Base-by-base conservation (phyloP, 2,113 vertebrate species). In the Progne subis region DNA sequence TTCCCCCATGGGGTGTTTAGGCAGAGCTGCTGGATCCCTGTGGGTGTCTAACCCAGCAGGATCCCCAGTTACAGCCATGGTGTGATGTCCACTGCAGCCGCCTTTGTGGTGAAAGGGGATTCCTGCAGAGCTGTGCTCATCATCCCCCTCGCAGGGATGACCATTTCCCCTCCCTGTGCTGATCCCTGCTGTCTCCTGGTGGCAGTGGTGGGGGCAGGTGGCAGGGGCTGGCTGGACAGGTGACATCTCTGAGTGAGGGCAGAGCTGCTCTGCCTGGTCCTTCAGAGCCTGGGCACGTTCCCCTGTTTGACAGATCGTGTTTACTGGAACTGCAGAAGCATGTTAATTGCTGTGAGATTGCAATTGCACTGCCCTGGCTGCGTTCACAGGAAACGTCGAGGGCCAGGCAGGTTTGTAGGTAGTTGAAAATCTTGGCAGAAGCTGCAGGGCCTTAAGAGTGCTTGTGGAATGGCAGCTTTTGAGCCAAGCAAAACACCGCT, bases 361-460 rank as follows among this genome's bases (percentile, higher is more conserved):
- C 18, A 5, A 5, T 5, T 43, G 85, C 25, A 3, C 0, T 9
- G 75, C 44, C 60, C 78, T 82, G 78, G 49, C 63, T 65, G 53
- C 5, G 47, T 4, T n/a, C 12, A 1, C 4, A 50, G 67, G 3
- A 65, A 29, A 11, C 26, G 1, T 1, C 0, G 9, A 71, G 34
- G 34, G 80, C 80, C 25, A 28, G 65, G 56, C 75, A 24, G 74
- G 18, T 69, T 41, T 76, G 82, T 8, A 50, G n/a, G 57, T 13
- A 15, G 53, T 2, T 76, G 32, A 39, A 5, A 72, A n/a, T 17
- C 43, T 55, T 95, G 89, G 86, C 74, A 87, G 80, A 49, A 60
- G 37, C 65, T 78, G 11, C 83, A 49, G 56, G 67, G 57, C 78
- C 78, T 61, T 28, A 1, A 7, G 70, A 78, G 41, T 23, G 19